Percentiles rank a stretch among this genome's conserved stretches.
These are phyloP conservation scores for Crepidodera aurea DNA, from an alignment of 2,888 invertebrate genomes.

Conservation along the genomic window DNA sequence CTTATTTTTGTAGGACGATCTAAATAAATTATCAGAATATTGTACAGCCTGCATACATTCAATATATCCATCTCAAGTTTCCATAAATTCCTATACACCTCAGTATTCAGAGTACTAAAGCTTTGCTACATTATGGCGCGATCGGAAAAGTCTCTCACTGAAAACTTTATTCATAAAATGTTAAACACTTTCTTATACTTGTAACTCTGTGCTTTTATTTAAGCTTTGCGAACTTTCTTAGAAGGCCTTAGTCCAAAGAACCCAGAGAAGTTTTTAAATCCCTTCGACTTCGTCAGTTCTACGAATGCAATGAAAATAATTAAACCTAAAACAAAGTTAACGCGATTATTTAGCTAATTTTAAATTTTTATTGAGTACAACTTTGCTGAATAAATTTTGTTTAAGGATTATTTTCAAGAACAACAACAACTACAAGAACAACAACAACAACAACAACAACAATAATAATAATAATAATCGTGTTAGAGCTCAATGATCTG, in stretches of 20 bases:
- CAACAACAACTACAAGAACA: too few species aligned
- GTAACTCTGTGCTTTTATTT: constrained; percentile 8
- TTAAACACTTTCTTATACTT: constrained; percentile 29
- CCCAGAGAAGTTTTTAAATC: constrained; percentile 12
- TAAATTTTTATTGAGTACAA: too few species aligned
- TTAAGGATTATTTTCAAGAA: too few species aligned
- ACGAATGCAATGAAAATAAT: background rate
- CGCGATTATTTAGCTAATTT: background rate
- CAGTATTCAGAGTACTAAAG: background rate
- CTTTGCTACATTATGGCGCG: constrained; percentile 4
- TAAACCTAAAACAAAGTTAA: background rate
- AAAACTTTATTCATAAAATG: constrained; percentile 35
- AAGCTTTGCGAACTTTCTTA: constrained; percentile 17
- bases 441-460: too few species aligned
- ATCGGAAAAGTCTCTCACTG: constrained; percentile 12
- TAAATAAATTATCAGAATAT: too few species aligned
- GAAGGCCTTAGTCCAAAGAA: constrained; percentile 12
- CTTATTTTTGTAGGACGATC: too few species aligned
- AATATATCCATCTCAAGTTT: too few species aligned
- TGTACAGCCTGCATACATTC: too few species aligned
- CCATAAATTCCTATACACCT: background rate
- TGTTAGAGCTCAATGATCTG: too few species aligned
- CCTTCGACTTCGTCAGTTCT: background rate
- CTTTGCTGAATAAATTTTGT: too few species aligned
- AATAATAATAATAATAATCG: too few species aligned